Percentiles rank a stretch among this genome's conserved stretches.
phyloP scores from a whole-genome alignment of 2,113 vertebrate genomes.

The Brachypodius melanocephalos region DNA sequence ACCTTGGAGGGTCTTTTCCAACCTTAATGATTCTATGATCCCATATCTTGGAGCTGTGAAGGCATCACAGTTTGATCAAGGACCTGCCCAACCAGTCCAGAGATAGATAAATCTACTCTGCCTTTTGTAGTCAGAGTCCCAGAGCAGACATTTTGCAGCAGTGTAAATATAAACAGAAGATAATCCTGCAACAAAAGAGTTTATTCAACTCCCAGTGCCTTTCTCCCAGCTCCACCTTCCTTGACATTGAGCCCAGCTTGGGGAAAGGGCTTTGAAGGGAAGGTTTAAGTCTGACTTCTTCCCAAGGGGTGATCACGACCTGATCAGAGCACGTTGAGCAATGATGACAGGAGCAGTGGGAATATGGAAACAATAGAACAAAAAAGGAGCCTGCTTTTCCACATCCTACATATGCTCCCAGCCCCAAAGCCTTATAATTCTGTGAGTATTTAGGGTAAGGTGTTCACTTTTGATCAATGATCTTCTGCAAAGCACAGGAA shows the following conservation, averaged over 20 bases:
- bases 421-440: not conserved
- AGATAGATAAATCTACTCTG: not conserved
- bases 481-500: not conserved
- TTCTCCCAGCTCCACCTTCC: not conserved
- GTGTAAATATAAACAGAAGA: not conserved
- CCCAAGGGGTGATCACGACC: not conserved
- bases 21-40: too few species aligned
- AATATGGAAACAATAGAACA: fast-evolving
- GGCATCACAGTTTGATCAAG: not conserved
- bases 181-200: not conserved
- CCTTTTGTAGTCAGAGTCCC: not conserved
- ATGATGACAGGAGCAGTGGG: not conserved
- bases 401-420: not conserved
- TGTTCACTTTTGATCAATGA: not conserved
- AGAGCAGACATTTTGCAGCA: not conserved
- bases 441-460: not conserved
- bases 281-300: not conserved
- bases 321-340: not conserved
- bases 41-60: not conserved
- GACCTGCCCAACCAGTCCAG: not conserved
- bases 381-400: not conserved
- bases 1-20: not conserved
- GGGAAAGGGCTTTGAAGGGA: not conserved
- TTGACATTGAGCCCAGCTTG: not conserved
- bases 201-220: not conserved